Evolutionary conservation across 2,888 invertebrate genomes (phyloP).

Genomic region (Dastarcus helophoroides): DNA sequence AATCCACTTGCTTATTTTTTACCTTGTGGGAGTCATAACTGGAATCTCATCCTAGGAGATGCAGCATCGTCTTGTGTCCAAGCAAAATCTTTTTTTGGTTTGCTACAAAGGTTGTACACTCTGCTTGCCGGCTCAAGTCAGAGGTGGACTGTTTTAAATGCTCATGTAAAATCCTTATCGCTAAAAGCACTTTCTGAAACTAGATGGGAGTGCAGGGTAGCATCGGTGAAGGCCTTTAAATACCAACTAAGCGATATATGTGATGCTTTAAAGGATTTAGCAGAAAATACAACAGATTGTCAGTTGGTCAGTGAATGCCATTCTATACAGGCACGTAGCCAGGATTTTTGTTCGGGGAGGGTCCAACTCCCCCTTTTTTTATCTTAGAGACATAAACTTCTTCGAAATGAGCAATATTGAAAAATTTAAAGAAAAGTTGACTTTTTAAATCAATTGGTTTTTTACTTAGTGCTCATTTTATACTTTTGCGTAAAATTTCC

Average conservation of each 20-base stretch:
- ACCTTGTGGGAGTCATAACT: conserved; percentile 13
- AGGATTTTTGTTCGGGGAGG: too few species aligned
- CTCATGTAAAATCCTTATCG: conserved; percentile 12
- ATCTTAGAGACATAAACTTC: too few species aligned
- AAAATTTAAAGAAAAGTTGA: too few species aligned
- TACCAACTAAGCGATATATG: conserved; percentile 9
- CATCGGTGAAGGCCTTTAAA: conserved; percentile 10
- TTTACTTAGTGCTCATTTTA: too few species aligned
- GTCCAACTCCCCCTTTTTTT: too few species aligned
- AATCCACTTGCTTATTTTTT: conserved; percentile 11
- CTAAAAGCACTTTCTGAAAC: conserved; percentile 12
- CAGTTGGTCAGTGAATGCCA: neutral
- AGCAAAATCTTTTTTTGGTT: conserved; percentile 10
- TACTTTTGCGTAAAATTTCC: too few species aligned
- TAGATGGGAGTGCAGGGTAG: conserved; percentile 3
- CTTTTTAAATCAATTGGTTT: too few species aligned
- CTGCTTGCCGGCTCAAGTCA: conserved; percentile 11
- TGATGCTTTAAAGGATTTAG: conserved; percentile 7
- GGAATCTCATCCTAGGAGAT: conserved; percentile 12
- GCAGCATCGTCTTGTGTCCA: conserved; percentile 10
- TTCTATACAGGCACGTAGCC: too few species aligned
- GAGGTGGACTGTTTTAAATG: conserved; percentile 13
- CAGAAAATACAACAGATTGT: neutral
- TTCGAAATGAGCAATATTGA: too few species aligned
- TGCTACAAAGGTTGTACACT: conserved; percentile 12